These are phyloP conservation scores for Heliocidaris erythrogramma DNA, from an alignment of 35 echinoderm and acorn worm genomes.

Conservation along the genomic window DNA sequence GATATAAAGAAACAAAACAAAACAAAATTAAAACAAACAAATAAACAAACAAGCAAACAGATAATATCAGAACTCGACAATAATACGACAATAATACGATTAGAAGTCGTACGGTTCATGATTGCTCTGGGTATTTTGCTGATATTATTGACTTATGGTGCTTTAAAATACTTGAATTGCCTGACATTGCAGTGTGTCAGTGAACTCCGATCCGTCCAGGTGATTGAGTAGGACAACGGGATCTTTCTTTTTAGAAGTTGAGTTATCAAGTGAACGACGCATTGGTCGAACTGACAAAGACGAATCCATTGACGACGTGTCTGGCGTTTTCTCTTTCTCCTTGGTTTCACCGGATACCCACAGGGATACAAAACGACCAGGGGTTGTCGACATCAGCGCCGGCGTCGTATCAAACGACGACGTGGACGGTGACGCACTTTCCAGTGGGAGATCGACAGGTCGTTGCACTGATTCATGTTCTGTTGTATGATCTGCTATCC, in stretches of 20 bases:
- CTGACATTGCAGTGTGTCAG: conserved; percentile 18
- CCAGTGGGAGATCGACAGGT: neutral
- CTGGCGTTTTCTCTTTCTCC: neutral
- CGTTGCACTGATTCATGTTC: neutral
- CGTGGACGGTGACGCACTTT: neutral
- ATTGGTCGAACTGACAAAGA: neutral
- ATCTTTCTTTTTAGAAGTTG: neutral
- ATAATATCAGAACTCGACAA: too few species aligned
- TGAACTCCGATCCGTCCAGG: conserved; percentile 11
- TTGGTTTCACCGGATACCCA: neutral
- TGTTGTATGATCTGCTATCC: neutral
- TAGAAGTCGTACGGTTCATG: too few species aligned
- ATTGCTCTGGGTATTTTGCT: too few species aligned
- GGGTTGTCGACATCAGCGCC: neutral
- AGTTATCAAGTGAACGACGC: neutral
- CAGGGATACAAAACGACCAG: conserved; percentile 3
- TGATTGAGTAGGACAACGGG: neutral
- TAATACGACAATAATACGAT: too few species aligned
- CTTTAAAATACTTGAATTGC: neutral
- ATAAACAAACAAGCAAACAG: too few species aligned
- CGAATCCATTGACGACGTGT: neutral
- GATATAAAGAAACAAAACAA: too few species aligned
- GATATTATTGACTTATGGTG: neutral
- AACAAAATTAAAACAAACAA: too few species aligned
- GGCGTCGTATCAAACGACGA: neutral